Conservation (phyloP, 2,888 invertebrate genomes). For the Seira sanloemensis region DNA sequence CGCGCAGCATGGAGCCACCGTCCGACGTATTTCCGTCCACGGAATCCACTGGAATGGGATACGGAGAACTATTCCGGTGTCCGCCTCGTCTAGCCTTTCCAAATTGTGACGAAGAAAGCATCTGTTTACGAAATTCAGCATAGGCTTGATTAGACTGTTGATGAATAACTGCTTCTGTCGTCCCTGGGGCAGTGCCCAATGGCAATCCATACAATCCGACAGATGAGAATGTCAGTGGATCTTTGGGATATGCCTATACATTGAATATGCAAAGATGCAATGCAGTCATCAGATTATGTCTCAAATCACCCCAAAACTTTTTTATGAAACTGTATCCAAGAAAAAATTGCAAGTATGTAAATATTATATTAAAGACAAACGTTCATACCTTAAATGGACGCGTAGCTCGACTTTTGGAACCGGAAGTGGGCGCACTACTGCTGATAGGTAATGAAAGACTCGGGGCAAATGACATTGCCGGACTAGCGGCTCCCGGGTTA, state of each 20-base stretch:
- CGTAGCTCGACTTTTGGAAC: constrained; percentile 64
- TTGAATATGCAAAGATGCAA: constrained; percentile 8
- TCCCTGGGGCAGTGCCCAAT: constrained; percentile 71
- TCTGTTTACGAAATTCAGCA: constrained; percentile 82
- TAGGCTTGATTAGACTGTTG: constrained; percentile 83
- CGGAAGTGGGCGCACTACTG: constrained; percentile 27
- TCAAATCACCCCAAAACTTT: constrained; percentile 36
- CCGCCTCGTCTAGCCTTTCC: constrained; percentile 76
- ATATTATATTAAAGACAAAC: neutral
- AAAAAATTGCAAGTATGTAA: neutral
- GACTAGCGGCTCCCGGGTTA: constrained; percentile 56
- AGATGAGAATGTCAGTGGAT: constrained; percentile 80
- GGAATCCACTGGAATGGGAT: constrained; percentile 22
- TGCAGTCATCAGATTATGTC: neutral
- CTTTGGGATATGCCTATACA: constrained; percentile 82
- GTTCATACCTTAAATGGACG: constrained; percentile 71
- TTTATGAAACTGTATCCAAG: constrained; percentile 3
- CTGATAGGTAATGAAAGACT: constrained; percentile 49
- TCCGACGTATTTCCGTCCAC: constrained; percentile 35
- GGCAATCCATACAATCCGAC: constrained; percentile 76
- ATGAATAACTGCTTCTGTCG: constrained; percentile 77
- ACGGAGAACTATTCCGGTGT: constrained; percentile 41
- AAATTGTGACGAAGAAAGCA: constrained; percentile 82
- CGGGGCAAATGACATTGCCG: constrained; percentile 60
- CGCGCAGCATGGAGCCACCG: constrained; percentile 54